Evolutionary conservation across 2,113 vertebrate species (phyloP).

Genomic region (Vulpes ferrilata): DNA sequence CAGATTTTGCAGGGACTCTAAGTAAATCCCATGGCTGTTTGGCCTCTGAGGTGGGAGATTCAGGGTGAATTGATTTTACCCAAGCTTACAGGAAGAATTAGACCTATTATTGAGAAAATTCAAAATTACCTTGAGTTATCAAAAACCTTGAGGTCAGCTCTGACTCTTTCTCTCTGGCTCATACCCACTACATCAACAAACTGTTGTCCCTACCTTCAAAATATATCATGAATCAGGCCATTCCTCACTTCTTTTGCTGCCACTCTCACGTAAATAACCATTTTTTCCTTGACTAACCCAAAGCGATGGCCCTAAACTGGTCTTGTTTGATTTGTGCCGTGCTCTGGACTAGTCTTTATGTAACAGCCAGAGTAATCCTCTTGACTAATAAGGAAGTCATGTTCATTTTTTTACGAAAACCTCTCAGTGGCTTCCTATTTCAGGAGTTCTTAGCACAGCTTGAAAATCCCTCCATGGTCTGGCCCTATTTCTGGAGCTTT

Average conservation of each 20-base stretch:
- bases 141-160: neutral
- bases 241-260: neutral
- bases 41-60: neutral
- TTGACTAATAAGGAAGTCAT: neutral
- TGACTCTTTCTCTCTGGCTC: neutral
- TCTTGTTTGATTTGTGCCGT: neutral
- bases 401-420: neutral
- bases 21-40: neutral
- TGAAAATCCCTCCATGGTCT: neutral
- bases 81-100: neutral
- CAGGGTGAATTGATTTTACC: neutral
- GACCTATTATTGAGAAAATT: neutral
- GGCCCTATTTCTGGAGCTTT: neutral
- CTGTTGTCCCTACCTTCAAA: neutral
- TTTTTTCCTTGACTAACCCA: neutral
- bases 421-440: neutral
- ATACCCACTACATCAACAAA: neutral
- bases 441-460: neutral
- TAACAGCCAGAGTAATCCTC: neutral
- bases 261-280: neutral
- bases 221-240: neutral
- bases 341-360: neutral
- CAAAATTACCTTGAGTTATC: constrained; percentile 9
- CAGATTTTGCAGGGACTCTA: neutral
- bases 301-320: neutral